These are phyloP conservation scores for Megaustenia siamemsis DNA, from an alignment of 2,888 invertebrate genomes.

Conservation along the genomic window DNA sequence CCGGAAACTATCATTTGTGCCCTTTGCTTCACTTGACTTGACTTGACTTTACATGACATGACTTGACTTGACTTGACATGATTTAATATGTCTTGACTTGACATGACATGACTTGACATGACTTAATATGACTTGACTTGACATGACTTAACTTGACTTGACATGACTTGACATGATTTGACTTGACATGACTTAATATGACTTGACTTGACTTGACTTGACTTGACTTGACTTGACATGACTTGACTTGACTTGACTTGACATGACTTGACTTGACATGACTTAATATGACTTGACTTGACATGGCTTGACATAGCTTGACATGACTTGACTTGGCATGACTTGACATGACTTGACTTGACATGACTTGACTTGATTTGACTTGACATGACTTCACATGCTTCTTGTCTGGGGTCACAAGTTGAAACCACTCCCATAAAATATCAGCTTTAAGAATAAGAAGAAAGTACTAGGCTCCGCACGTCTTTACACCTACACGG, in stretches of 20 bases:
- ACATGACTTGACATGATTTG: not conserved
- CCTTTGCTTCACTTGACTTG: not conserved
- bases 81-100: not conserved
- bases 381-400: too few relatives aligned
- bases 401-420: too few relatives aligned
- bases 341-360: too few relatives aligned
- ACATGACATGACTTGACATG: not conserved
- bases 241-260: not conserved
- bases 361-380: too few relatives aligned
- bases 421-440: too few relatives aligned
- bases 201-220: not conserved
- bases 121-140: not conserved
- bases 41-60: not conserved
- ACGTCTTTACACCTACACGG: too few relatives aligned
- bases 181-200: not conserved
- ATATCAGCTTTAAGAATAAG: too few relatives aligned
- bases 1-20: not conserved
- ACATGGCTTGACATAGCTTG: too few relatives aligned
- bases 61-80: not conserved
- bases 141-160: not conserved
- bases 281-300: not conserved
- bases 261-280: not conserved
- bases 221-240: not conserved
- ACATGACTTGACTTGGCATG: too few relatives aligned
- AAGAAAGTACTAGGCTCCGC: too few relatives aligned